phyloP scores from a whole-genome alignment of 2,797 vertebrate genomes.

The Nannoperca obscura region DNA sequence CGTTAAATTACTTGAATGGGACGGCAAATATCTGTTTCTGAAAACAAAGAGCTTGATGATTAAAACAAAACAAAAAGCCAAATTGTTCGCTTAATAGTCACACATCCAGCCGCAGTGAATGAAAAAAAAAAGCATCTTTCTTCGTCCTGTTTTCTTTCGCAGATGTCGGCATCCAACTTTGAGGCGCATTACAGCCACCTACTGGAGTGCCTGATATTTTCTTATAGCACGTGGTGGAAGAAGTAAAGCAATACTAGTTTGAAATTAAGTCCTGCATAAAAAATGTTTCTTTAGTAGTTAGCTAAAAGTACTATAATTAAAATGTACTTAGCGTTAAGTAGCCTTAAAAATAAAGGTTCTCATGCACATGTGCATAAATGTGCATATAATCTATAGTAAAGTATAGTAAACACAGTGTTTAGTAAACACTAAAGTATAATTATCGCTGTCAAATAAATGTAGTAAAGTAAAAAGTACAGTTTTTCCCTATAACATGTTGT shows the following conservation, averaged over 20 bases:
- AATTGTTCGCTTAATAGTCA: accelerated
- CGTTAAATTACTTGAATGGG: neutral
- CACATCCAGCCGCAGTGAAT: neutral
- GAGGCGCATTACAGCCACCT: slow-evolving; percentile 40
- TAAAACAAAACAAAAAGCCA: neutral
- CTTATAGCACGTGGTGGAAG: neutral
- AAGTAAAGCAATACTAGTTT: neutral
- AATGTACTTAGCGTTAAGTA: neutral
- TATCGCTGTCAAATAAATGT: neutral
- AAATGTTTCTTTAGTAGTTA: neutral
- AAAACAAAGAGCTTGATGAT: neutral
- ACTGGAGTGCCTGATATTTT: slow-evolving; percentile 8
- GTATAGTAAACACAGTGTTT: too few relatives aligned
- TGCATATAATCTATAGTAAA: neutral
- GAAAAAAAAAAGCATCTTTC: neutral
- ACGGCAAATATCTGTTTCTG: neutral
- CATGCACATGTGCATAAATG: neutral
- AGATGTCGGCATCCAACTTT: neutral
- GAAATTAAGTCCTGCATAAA: neutral
- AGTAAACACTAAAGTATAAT: too few relatives aligned
- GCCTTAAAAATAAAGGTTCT: neutral
- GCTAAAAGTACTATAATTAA: neutral
- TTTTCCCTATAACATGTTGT: neutral
- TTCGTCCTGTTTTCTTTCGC: neutral
- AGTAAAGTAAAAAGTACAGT: neutral